phyloP scores from a whole-genome alignment of 2,888 invertebrate genomes.

The Eurois occulta region DNA sequence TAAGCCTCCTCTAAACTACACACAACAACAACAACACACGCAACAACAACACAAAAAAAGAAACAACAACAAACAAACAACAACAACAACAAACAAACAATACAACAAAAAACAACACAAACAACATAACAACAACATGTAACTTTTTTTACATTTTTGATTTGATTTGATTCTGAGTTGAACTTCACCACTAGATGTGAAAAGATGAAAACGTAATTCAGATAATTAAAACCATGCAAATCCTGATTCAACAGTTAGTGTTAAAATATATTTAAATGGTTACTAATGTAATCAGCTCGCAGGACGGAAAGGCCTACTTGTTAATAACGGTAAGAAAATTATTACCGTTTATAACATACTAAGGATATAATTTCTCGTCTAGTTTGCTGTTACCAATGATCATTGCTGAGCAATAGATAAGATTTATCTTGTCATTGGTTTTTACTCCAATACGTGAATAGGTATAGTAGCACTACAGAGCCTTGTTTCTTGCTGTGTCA shows the following conservation, averaged over 20 bases:
- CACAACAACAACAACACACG: no score
- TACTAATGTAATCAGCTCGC: conserved; percentile 52
- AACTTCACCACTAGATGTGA: not conserved
- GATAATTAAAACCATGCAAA: not conserved
- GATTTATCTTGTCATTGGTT: conserved; percentile 37
- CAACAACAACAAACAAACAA: no score
- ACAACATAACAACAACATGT: no score
- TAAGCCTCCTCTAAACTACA: no score
- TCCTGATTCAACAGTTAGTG: not conserved
- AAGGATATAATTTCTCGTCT: conserved; percentile 53
- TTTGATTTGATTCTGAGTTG: no score
- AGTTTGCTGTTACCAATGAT: conserved; percentile 34
- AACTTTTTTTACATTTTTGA: no score
- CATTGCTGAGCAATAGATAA: conserved; percentile 25
- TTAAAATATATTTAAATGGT: conserved; percentile 38
- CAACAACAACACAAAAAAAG: no score
- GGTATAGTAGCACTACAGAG: not conserved
- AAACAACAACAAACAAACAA: no score
- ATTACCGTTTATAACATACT: conserved; percentile 49
- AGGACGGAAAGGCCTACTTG: conserved; percentile 43
- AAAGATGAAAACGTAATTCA: no score
- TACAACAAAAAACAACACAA: no score
- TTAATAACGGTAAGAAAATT: conserved; percentile 52
- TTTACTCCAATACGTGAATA: not conserved
- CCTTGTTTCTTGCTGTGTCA: not conserved